A percentile compares a stretch with the other conserved stretches of the same genome.
Evolutionary conservation across 2,888 invertebrate genomes (phyloP).

Genomic region (Drosophila kuntzei): DNA sequence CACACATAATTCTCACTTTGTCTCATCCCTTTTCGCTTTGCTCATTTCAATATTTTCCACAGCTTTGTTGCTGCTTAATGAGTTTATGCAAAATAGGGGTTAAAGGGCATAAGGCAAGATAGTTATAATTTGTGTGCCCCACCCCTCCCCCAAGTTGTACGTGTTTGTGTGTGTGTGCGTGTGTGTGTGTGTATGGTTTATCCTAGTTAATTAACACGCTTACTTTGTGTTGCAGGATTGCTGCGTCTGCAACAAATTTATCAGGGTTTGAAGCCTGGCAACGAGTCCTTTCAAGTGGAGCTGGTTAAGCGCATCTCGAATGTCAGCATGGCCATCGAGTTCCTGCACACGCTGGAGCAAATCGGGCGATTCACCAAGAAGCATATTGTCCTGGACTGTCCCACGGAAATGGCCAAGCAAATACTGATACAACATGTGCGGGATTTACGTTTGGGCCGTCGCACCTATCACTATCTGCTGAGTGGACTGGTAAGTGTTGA

Average conservation of each 20-base stretch:
- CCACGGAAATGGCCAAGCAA: slow-evolving; percentile 95
- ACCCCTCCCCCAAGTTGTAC: slow-evolving; percentile 1
- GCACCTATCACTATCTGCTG: slow-evolving; percentile 96
- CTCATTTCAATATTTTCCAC: slow-evolving; percentile 7
- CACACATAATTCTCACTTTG: slow-evolving; percentile 7
- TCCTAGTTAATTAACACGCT: slow-evolving; percentile 24
- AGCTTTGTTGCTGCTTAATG: slow-evolving; percentile 11
- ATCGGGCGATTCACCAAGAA: slow-evolving; percentile 94
- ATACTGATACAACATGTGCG: slow-evolving; percentile 95
- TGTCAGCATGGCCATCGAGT: slow-evolving; percentile 94
- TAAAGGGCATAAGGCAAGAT: slow-evolving; percentile 12
- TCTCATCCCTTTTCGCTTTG: neutral
- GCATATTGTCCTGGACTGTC: slow-evolving; percentile 95
- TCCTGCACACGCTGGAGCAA: slow-evolving; percentile 93
- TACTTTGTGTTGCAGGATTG: slow-evolving; percentile 89
- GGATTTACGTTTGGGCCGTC: slow-evolving; percentile 93
- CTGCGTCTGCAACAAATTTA: slow-evolving; percentile 96
- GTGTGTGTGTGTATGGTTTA: neutral
- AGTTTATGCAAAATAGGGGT: slow-evolving; percentile 16
- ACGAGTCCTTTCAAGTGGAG: slow-evolving; percentile 93
- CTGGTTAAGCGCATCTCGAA: slow-evolving; percentile 95
- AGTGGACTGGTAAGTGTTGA: slow-evolving; percentile 92
- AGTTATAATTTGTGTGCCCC: slow-evolving; percentile 23
- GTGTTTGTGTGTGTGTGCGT: slow-evolving; percentile 1
- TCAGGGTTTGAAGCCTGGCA: slow-evolving; percentile 93